Evolutionary conservation across 2,797 vertebrate genomes (phyloP), one percentile per base, ranked within the genome.

Genomic region (Malacoraja senta): DNA sequence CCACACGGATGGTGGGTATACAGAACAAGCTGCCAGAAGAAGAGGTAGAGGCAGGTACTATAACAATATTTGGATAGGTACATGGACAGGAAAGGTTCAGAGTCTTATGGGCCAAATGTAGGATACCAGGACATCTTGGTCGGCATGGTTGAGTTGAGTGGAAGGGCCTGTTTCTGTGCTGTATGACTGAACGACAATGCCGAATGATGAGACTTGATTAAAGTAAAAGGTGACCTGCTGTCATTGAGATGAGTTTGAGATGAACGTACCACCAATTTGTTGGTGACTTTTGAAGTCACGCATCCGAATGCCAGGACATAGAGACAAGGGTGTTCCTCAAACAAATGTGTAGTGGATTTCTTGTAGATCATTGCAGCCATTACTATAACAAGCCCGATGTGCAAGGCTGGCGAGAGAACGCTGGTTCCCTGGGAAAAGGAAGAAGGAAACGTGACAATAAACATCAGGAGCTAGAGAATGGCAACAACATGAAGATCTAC

Each of bases 361-460:
- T 99, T 99, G 95, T 98, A 99, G 94, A 99, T 99, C 95, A 98
- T 97, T 96, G 98, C 95, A 94, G 98, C 99, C 95, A 99, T 91
- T 1, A 96, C 96, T 93, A 99, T 97, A 95, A 98, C 96, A 88
- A 99, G 96, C 94, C 98, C 96, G 94, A 99, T 98, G 96, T 99
- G 98, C 93, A 98, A 93, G 90, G 98, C 98, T 76, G 99, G 99
- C 94, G 96, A 98, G 94, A 99, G 96, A 94, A 99, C 99, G 93
- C 99, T 99, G 80, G 99, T 99, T 95, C 99, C 99, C 99, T 99
- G 94, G 94, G 94, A 95, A 61, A 72, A 94, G 91, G 88, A 53
- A 3, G 93, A 44, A 53, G 2, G 93, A 44, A 91, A 92, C 8
- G 58, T 44, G 84, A 77, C 29, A 94, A 1, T 76, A 21, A 58